Base-by-base conservation (phyloP, 2,797 vertebrate genomes). In the Darevskia nairensis region DNA sequence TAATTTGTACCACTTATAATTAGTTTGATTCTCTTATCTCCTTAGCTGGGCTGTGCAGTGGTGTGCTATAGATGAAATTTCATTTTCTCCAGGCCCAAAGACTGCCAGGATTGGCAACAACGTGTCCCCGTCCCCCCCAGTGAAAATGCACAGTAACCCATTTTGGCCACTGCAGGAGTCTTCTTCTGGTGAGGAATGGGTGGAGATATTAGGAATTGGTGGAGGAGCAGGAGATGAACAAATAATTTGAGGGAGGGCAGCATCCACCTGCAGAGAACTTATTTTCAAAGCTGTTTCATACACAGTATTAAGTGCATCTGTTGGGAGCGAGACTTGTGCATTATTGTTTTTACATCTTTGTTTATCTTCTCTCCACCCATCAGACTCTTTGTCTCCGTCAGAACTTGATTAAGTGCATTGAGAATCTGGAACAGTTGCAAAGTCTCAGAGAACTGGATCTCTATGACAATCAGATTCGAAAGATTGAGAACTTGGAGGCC, bases 381-480 rank as follows among this genome's bases (percentile, higher is more conserved):
- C 90, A 99, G 99, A 99, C 98, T 0, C 98, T 99, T 0, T 99
- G 98, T 93, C 97, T 99, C 90, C 97, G 99, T 90, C 99, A 99
- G 93, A 99, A 99, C 92, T 96, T 99, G 92, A 98, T 99, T 89
- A 99, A 99, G 94, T 96, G 96, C 93, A 98, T 99, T 91, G 99
- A 99, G 95, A 99, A 99, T 94, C 96, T 99, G 87, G 98, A 98
- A 41, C 98, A 97, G 39, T 91, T 99, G 91, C 96, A 94, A 69
- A 97, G 96, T 66, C 96, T 99, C 88, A 94, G 94, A 78, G 99
- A 99, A 87, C 96, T 99, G 95, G 99, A 99, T 95, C 97, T 99
- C 85, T 99, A 99, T 50, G 99, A 99, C 97, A 99, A 99, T 97
- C 99, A 99, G 92, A 98, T 99, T 90, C 97, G 97, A 92, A 98